Conservation (phyloP, 2,113 vertebrate species). For the Calidris pugnax region DNA sequence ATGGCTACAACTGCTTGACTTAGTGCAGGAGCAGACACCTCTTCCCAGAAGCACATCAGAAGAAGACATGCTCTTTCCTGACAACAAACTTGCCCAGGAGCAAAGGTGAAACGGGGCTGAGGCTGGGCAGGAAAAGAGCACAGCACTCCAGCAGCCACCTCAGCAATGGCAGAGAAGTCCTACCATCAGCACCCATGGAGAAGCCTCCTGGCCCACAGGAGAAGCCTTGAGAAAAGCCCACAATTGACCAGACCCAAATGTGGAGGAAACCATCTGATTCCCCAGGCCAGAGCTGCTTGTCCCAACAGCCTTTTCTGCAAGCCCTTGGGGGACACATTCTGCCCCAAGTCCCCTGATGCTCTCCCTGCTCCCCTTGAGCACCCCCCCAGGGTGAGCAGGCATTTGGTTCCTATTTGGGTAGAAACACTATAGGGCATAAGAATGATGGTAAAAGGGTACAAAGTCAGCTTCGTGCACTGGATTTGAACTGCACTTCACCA, state of each 20-base stretch:
- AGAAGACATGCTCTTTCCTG: not conserved
- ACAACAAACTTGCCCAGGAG: not conserved
- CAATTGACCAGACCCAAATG: not conserved
- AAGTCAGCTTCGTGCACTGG: not conserved
- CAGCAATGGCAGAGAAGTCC: not conserved
- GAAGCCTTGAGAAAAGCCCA: not conserved
- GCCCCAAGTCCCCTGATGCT: not conserved
- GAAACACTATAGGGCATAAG: not conserved
- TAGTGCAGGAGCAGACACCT: not conserved
- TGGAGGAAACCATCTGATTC: fast-evolving
- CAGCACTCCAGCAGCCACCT: not conserved
- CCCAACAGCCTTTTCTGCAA: not conserved
- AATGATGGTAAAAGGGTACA: not conserved
- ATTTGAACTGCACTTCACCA: not conserved
- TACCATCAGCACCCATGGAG: not conserved
- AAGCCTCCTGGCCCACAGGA: not conserved
- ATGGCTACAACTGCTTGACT: not conserved
- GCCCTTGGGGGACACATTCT: not conserved
- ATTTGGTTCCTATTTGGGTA: not conserved
- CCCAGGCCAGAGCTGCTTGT: not conserved
- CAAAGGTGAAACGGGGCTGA: not conserved
- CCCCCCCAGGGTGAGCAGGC: fast-evolving
- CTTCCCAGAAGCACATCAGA: not conserved
- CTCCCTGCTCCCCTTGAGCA: not conserved
- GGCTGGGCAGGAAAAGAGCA: not conserved